Evolutionary conservation across 35 echinoderm and acorn worm genomes (phyloP).

Genomic region (Nesometra sesokonis): DNA sequence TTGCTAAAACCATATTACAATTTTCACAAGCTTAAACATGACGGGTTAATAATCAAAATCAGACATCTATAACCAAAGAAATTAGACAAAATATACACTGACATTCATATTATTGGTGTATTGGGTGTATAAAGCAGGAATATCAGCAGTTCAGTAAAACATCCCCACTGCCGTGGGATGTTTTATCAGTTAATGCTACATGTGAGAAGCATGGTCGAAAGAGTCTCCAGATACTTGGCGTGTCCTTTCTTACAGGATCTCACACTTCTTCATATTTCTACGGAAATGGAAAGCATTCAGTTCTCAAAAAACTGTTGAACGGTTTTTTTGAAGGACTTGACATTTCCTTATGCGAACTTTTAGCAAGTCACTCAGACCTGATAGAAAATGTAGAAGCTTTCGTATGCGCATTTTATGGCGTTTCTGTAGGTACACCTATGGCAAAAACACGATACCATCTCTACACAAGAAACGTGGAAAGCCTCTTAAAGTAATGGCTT

Average conservation of each 20-base stretch:
- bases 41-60: too few species aligned
- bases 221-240: slow-evolving; percentile 23
- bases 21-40: too few species aligned
- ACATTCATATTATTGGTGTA: slow-evolving; percentile 28
- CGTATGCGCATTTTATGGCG: too few species aligned
- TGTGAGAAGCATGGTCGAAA: slow-evolving; percentile 21
- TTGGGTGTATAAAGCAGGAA: slow-evolving; percentile 20
- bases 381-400: too few species aligned
- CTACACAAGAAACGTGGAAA: too few species aligned
- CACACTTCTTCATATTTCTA: too few species aligned
- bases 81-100: slow-evolving; percentile 27
- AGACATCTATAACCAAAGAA: too few species aligned
- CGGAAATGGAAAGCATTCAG: background rate
- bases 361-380: slow-evolving; percentile 1
- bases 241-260: slow-evolving; percentile 8
- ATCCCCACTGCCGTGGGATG: background rate
- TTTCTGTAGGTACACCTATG: too few species aligned
- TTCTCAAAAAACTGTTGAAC: slow-evolving; percentile 10
- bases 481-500: too few species aligned
- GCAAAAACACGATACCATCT: too few species aligned
- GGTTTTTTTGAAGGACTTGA: slow-evolving; percentile 3
- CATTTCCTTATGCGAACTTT: slow-evolving; percentile 1
- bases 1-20: too few species aligned
- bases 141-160: slow-evolving; percentile 22
- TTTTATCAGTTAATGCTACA: slow-evolving; percentile 22